Conservation (phyloP, 2,113 vertebrate genomes). For the Maccullochella peelii region DNA sequence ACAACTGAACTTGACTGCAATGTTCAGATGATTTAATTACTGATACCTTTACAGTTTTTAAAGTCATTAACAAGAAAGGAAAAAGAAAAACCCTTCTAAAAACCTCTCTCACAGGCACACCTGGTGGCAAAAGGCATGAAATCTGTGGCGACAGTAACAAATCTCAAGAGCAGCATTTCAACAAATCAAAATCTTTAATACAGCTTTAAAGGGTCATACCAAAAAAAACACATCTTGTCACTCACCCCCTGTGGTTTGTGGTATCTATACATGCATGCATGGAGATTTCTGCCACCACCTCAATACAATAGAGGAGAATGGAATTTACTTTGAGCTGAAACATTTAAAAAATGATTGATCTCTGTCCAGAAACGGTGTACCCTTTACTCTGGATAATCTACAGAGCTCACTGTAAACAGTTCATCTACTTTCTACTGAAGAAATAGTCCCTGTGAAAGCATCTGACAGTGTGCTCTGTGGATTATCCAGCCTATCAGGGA, state of each 20-base stretch:
- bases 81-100: not conserved
- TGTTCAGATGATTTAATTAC: too few relatives aligned
- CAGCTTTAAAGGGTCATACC: not conserved
- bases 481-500: slow-evolving; percentile 18
- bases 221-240: not conserved
- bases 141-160: not conserved
- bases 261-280: not conserved
- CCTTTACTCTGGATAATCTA: slow-evolving; percentile 41
- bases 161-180: not conserved
- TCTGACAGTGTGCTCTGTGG: slow-evolving; percentile 23
- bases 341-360: not conserved
- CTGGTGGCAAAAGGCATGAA: not conserved
- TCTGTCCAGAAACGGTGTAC: slow-evolving; percentile 19
- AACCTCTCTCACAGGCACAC: too few relatives aligned
- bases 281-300: not conserved
- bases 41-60: too few relatives aligned
- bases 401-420: slow-evolving; percentile 31
- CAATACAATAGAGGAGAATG: not conserved
- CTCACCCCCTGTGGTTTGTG: not conserved
- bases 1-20: too few relatives aligned
- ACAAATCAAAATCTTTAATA: not conserved
- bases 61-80: not conserved
- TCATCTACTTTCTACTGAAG: slow-evolving; percentile 37
- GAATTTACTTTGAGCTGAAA: not conserved
- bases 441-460: slow-evolving; percentile 27